Evolutionary conservation across 2,888 invertebrate genomes (phyloP).

Genomic region (Amblyteles armatorius): DNA sequence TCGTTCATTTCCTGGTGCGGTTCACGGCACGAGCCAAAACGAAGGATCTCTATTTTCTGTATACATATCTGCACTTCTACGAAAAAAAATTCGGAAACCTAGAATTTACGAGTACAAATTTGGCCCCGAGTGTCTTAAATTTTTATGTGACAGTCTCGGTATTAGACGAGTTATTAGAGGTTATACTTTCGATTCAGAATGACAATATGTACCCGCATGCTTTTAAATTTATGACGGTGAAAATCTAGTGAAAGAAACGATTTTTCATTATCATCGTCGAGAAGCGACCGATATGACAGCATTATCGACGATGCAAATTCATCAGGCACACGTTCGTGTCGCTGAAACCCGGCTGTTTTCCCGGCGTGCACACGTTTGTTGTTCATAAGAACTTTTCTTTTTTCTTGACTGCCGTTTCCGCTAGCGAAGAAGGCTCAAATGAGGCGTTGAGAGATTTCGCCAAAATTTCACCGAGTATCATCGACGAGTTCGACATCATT

Average conservation of each 20-base stretch:
- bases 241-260: constrained; percentile 65
- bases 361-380: constrained; percentile 25
- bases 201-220: constrained; percentile 9
- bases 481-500: constrained; percentile 53
- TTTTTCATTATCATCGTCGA: constrained; percentile 52
- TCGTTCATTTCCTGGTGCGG: constrained; percentile 79
- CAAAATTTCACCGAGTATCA: constrained; percentile 72
- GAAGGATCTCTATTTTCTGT: constrained; percentile 45
- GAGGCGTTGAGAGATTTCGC: constrained; percentile 79
- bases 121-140: background rate
- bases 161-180: constrained; percentile 27
- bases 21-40: constrained; percentile 76
- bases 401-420: constrained; percentile 19
- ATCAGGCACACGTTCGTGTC: constrained; percentile 61
- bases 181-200: constrained; percentile 5
- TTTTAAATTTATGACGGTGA: constrained; percentile 48
- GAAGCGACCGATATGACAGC: constrained; percentile 50
- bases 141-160: constrained; percentile 17
- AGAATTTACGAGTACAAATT: background rate
- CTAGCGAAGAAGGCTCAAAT: constrained; percentile 77
- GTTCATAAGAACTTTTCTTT: constrained; percentile 8
- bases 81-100: background rate
- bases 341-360: constrained; percentile 53
- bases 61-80: background rate
- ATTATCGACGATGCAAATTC: constrained; percentile 58